Evolutionary conservation across 1,140 invertebrate species (phyloP).

Genomic region (Bombus balteatus): DNA sequence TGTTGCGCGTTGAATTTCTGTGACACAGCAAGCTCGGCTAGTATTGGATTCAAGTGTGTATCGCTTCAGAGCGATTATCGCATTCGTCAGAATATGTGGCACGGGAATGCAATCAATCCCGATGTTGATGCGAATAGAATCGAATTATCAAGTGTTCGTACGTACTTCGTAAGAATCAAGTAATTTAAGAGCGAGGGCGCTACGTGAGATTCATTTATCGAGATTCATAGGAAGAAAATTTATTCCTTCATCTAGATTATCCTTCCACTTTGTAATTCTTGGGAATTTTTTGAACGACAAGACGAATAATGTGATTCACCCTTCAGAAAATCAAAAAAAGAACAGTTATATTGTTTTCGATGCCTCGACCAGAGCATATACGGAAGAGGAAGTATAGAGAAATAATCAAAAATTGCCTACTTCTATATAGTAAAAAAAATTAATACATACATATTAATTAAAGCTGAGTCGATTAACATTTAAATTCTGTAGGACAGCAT

Average conservation of each 20-base stretch:
- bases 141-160: conserved; percentile 24
- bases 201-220: neutral
- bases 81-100: conserved; percentile 1
- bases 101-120: conserved; percentile 15
- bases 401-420: too few species aligned
- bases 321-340: neutral
- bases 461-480: neutral
- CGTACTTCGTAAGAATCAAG: conserved; percentile 17
- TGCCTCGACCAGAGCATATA: too few species aligned
- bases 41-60: neutral
- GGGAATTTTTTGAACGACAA: neutral
- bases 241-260: neutral
- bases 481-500: neutral
- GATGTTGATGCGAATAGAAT: conserved; percentile 17
- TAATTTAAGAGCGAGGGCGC: neutral
- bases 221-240: conserved; percentile 9
- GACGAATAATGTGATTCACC: too few species aligned
- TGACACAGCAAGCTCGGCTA: neutral
- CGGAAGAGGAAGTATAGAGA: too few species aligned
- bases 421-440: neutral
- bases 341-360: neutral
- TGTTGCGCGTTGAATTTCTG: neutral
- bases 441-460: neutral
- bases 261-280: neutral
- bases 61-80: conserved; percentile 8